These are phyloP conservation scores for Ibidorhyncha struthersii DNA, from an alignment of 2,113 vertebrate genomes.

Conservation along the genomic window DNA sequence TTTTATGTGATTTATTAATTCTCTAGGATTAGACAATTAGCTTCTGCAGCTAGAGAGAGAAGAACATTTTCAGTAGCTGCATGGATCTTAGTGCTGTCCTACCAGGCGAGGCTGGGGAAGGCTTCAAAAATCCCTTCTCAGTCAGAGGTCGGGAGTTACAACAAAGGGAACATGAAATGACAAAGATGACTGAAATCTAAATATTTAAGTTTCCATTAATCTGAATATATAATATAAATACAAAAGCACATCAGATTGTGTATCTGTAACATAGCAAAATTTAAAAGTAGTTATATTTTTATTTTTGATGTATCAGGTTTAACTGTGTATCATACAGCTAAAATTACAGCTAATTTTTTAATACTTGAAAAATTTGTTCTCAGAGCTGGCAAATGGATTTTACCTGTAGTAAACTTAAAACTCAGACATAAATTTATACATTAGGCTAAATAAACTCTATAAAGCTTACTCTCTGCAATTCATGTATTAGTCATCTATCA, in stretches of 20 bases:
- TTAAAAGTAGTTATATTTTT: neutral
- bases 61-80: neutral
- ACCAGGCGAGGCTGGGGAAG: neutral
- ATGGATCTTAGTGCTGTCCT: neutral
- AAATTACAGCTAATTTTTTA: neutral
- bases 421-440: neutral
- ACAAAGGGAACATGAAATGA: neutral
- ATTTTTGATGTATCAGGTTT: neutral
- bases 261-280: neutral
- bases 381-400: neutral
- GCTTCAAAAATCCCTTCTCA: neutral
- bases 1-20: constrained; percentile 17
- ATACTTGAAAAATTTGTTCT: neutral
- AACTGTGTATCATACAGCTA: neutral
- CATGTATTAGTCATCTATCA: neutral
- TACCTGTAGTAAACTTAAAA: neutral
- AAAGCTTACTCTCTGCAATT: neutral
- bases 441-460: neutral
- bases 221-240: neutral
- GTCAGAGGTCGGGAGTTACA: neutral
- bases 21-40: neutral
- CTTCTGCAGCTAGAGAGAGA: neutral
- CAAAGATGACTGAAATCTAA: neutral
- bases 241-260: neutral
- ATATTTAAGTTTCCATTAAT: neutral